A percentile compares a stretch with the other conserved stretches of the same genome.
phyloP scores from a whole-genome alignment of 1,140 invertebrate species.

The Apocrypta bakeri region DNA sequence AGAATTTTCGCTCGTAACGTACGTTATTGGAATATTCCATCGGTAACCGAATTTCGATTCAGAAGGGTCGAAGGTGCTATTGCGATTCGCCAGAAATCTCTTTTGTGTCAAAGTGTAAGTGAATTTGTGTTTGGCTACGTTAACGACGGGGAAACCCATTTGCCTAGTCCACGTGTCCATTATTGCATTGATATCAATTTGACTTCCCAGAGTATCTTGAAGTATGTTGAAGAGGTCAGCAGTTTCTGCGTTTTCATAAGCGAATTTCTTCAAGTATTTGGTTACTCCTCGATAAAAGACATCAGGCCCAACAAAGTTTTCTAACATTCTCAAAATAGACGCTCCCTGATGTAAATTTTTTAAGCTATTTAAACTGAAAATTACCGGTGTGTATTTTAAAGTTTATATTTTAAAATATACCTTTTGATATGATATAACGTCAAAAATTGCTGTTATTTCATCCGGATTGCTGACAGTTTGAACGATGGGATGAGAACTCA shows the following conservation, averaged over 20 bases:
- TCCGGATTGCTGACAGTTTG: constrained; percentile 88
- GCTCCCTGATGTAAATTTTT: constrained; percentile 79
- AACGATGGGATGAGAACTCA: constrained; percentile 92
- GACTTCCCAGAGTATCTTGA: constrained; percentile 71
- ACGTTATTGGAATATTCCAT: constrained; percentile 90
- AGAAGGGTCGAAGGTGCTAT: constrained; percentile 72
- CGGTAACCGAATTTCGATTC: constrained; percentile 80
- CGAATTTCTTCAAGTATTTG: constrained; percentile 82
- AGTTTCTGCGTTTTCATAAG: constrained; percentile 86
- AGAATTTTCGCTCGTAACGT: constrained; percentile 77
- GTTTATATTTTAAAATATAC: constrained; percentile 69
- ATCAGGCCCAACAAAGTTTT: constrained; percentile 85
- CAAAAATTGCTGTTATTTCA: constrained; percentile 94
- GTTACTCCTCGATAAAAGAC: constrained; percentile 84
- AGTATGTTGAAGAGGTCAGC: constrained; percentile 83
- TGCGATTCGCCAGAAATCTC: constrained; percentile 82
- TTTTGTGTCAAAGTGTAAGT: constrained; percentile 81
- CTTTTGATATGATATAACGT: constrained; percentile 94
- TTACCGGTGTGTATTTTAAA: background rate
- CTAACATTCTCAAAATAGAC: constrained; percentile 92
- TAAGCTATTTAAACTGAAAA: constrained; percentile 2
- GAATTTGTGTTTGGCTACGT: constrained; percentile 73
- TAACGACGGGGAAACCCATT: constrained; percentile 92
- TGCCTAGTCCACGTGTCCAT: constrained; percentile 96
- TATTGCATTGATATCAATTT: constrained; percentile 79